A percentile compares a stretch with the other conserved stretches of the same genome.
Conservation (phyloP, 2,888 invertebrate genomes). For the Pimpla rufipes region DNA sequence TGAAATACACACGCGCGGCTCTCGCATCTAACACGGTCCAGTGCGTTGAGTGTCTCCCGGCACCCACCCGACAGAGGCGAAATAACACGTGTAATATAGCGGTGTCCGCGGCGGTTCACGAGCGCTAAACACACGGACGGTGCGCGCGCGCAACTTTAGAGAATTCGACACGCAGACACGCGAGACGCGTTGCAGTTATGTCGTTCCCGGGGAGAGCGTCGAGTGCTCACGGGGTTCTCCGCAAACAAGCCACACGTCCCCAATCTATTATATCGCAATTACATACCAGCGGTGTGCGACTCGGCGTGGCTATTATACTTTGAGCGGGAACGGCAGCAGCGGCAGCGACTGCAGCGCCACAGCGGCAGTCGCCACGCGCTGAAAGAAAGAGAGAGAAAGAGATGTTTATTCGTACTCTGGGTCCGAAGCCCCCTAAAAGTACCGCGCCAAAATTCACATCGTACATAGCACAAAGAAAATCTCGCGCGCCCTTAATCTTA, state of each 20-base stretch:
- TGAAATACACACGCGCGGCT: not conserved
- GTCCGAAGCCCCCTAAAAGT: too few relatives aligned
- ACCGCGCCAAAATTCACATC: too few relatives aligned
- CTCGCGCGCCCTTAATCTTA: too few relatives aligned
- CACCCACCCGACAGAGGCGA: slow-evolving; percentile 14
- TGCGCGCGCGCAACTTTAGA: not conserved
- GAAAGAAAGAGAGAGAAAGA: too few relatives aligned
- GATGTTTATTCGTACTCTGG: too few relatives aligned
- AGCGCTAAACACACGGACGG: not conserved
- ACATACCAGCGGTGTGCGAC: slow-evolving; percentile 40
- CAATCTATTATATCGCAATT: slow-evolving; percentile 57
- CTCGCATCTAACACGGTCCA: not conserved
- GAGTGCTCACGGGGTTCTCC: not conserved
- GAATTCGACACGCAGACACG: not conserved
- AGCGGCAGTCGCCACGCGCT: too few relatives aligned
- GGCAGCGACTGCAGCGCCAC: not conserved
- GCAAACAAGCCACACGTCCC: slow-evolving; percentile 31
- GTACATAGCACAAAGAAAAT: too few relatives aligned
- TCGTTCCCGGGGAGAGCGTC: not conserved
- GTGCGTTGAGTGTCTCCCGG: slow-evolving; percentile 18
- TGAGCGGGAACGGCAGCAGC: slow-evolving; percentile 6
- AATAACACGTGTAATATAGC: slow-evolving; percentile 34
- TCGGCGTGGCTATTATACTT: slow-evolving; percentile 37
- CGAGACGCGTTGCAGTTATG: not conserved
- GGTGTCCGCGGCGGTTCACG: not conserved